These are phyloP conservation scores for Crypturellus undulatus DNA, from an alignment of 2,113 vertebrate species.

Conservation along the genomic window DNA sequence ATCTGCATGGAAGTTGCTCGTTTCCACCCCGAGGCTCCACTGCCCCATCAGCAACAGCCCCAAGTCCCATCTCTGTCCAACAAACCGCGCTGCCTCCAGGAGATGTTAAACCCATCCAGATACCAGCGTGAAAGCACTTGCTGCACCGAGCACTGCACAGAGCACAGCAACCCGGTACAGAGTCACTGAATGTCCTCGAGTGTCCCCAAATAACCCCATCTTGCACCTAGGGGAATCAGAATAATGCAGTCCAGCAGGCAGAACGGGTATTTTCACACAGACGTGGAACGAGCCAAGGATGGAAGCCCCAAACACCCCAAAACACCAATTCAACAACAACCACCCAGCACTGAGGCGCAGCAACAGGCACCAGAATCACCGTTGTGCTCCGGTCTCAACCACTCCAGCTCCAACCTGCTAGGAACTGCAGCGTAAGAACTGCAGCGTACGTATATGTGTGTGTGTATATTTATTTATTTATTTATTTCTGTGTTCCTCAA, in stretches of 20 bases:
- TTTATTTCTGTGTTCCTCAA: not conserved
- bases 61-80: not conserved
- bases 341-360: conserved; percentile 47
- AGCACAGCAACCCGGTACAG: not conserved
- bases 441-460: not conserved
- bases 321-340: conserved; percentile 43
- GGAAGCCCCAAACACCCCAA: not conserved
- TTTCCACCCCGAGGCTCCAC: rapidly evolving
- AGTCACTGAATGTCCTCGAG: rapidly evolving
- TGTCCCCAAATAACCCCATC: not conserved
- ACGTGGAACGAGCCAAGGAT: not conserved
- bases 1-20: not conserved
- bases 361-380: conserved; percentile 38
- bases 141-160: not conserved
- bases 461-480: not conserved
- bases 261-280: not conserved
- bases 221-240: not conserved
- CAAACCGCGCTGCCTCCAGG: not conserved
- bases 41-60: not conserved
- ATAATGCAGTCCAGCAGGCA: not conserved
- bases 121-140: rapidly evolving
- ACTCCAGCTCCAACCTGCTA: not conserved
- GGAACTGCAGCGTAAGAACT: not conserved
- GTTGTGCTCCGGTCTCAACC: not conserved
- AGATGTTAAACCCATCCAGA: rapidly evolving